These are phyloP conservation scores for Himalopsyche japonica DNA, from an alignment of 2,888 invertebrate genomes.

Conservation along the genomic window DNA sequence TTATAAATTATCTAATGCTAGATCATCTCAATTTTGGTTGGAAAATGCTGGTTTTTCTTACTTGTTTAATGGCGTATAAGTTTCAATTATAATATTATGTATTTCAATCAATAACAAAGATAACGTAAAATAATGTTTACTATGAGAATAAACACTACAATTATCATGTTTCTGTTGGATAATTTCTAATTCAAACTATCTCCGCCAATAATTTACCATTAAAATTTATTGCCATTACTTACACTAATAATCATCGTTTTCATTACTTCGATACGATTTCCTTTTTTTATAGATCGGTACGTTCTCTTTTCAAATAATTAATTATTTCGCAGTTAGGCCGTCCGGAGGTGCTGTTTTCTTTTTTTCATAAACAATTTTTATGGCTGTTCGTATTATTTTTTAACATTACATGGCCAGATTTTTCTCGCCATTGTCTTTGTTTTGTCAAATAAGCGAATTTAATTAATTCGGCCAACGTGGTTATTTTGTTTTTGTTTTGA, in stretches of 20 bases:
- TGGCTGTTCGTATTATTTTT: background rate
- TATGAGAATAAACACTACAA: no score
- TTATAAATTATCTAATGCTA: no score
- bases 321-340: background rate
- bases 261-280: background rate
- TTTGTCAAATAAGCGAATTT: background rate
- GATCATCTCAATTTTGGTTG: no score
- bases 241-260: background rate
- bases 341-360: background rate
- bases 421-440: conserved; percentile 1
- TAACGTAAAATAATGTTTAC: no score
- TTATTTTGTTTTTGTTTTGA: background rate
- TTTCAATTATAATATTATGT: no score
- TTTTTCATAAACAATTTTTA: background rate
- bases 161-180: background rate
- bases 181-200: background rate
- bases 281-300: conserved; percentile 1
- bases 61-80: no score
- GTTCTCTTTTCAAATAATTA: conserved; percentile 1
- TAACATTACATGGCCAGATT: background rate
- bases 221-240: background rate
- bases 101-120: no score
- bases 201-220: background rate
- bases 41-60: no score
- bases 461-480: background rate